Conservation (phyloP, 1,140 invertebrate species). For the Rhyacophila brunnea region DNA sequence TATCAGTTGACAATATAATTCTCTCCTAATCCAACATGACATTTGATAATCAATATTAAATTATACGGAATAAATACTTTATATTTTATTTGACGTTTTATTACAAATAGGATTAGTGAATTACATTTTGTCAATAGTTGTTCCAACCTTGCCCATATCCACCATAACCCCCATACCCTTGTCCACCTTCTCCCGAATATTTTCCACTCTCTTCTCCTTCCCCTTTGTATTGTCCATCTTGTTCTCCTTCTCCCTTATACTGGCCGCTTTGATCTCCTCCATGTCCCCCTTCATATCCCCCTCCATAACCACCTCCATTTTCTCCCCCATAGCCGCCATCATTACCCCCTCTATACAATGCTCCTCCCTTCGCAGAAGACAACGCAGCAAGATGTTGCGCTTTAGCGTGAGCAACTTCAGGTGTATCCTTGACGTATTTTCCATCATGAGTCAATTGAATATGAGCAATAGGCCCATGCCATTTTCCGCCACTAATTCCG, state of each 20-base stretch:
- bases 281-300: neutral
- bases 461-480: conserved; percentile 39
- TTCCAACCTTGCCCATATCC: neutral
- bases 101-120: no score
- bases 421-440: conserved; percentile 52
- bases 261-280: conserved; percentile 9
- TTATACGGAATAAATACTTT: no score
- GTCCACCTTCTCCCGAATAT: conserved; percentile 15
- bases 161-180: neutral
- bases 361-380: no score
- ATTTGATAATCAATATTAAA: no score
- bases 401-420: conserved; percentile 51
- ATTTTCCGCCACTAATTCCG: conserved; percentile 33
- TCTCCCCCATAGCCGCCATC: conserved; percentile 4
- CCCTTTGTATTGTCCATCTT: conserved; percentile 26
- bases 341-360: neutral
- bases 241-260: conserved; percentile 12
- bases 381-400: conserved; percentile 41
- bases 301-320: conserved; percentile 6
- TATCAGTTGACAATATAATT: no score
- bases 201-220: conserved; percentile 23
- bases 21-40: no score
- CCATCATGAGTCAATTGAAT: conserved; percentile 54
- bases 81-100: no score
- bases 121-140: neutral